A percentile compares a stretch with the other conserved stretches of the same genome.
Evolutionary conservation across 2,113 vertebrate genomes (phyloP).

Genomic region (Odocoileus hemionus): DNA sequence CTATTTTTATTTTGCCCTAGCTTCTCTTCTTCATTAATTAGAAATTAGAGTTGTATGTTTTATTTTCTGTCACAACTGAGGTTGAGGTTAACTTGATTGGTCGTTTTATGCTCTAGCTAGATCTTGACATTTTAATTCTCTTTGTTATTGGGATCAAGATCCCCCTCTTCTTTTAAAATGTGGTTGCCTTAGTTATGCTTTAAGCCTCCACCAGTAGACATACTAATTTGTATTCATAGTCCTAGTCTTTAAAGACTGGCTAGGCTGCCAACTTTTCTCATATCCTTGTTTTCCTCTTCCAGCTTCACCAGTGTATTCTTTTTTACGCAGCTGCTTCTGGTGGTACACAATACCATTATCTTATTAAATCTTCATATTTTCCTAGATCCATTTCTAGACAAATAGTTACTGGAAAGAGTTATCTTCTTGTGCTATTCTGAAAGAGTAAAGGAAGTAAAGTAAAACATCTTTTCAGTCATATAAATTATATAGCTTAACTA

Average conservation of each 20-base stretch:
- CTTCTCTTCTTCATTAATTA: not conserved
- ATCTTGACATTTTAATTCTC: not conserved
- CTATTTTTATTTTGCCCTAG: not conserved
- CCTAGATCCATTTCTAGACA: not conserved
- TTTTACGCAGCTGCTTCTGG: not conserved
- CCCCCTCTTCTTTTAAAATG: not conserved
- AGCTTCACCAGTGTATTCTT: not conserved
- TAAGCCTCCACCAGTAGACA: not conserved
- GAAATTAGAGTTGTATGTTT: conserved; percentile 1
- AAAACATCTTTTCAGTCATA: not conserved
- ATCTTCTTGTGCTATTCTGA: not conserved
- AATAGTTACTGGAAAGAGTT: not conserved
- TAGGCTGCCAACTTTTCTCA: not conserved
- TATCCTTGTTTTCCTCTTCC: not conserved
- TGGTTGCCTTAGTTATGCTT: not conserved
- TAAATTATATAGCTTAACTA: not conserved
- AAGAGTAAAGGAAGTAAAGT: conserved; percentile 33
- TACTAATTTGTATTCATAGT: not conserved
- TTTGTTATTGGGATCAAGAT: not conserved
- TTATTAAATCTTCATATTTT: not conserved
- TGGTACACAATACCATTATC: not conserved
- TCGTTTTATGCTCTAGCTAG: conserved; percentile 8
- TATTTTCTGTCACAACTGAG: not conserved
- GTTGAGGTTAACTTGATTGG: not conserved
- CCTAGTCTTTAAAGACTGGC: not conserved